A percentile compares a stretch with the other conserved stretches of the same genome.
Evolutionary conservation across 2,888 invertebrate species (phyloP).

Genomic region (Xanthorhoe spadicearia): DNA sequence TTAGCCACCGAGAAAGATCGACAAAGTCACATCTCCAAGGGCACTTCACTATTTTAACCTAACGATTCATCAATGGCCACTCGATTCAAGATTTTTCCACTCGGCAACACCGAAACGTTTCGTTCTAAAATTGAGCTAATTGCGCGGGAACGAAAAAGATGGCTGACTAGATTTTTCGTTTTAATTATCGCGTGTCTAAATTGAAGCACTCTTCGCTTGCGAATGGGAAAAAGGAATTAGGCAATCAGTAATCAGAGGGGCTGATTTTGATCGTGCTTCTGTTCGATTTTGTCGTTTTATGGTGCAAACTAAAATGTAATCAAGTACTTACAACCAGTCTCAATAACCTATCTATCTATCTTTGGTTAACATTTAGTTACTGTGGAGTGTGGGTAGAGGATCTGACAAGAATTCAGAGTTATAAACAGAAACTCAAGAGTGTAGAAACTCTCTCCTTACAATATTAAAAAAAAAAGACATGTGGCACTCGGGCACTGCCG

Average conservation of each 20-base stretch:
- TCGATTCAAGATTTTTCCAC: conserved; percentile 53
- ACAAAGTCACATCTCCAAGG: background rate
- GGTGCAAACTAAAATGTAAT: background rate
- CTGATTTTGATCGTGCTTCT: conserved; percentile 38
- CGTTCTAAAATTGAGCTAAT: conserved; percentile 75
- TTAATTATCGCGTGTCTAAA: conserved; percentile 66
- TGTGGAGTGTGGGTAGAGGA: too few species aligned
- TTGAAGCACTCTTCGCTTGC: conserved; percentile 51
- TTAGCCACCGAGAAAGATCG: too few species aligned
- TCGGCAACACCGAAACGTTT: conserved; percentile 59
- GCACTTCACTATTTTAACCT: background rate
- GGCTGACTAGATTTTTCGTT: conserved; percentile 59
- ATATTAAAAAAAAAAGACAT: too few species aligned
- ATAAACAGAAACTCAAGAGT: too few species aligned
- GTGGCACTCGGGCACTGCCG: too few species aligned
- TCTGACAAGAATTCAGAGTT: too few species aligned
- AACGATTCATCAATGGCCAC: conserved; percentile 41
- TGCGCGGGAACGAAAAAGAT: conserved; percentile 65
- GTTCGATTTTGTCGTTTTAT: background rate
- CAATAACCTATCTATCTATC: too few species aligned
- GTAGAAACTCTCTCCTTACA: too few species aligned
- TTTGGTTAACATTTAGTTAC: too few species aligned
- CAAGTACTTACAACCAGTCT: too few species aligned
- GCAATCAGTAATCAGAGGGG: conserved; percentile 40
- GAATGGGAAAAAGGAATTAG: conserved; percentile 43